These are phyloP conservation scores for Ectemnius continuus DNA, from an alignment of 2,888 invertebrate species.

Conservation along the genomic window DNA sequence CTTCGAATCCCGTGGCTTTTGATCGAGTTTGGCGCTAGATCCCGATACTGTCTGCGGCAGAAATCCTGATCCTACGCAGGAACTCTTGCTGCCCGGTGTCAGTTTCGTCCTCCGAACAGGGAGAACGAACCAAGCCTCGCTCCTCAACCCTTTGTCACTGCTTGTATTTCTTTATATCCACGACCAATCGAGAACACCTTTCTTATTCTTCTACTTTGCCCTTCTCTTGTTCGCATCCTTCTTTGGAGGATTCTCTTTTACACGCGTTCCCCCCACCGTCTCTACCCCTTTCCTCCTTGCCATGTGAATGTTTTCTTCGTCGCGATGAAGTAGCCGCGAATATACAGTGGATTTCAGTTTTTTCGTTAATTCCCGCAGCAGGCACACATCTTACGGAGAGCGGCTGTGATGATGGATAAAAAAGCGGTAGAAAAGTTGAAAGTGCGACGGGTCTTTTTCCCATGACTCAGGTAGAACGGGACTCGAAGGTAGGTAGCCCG, in stretches of 20 bases:
- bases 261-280: too few relatives aligned
- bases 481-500: slow-evolving; percentile 32
- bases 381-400: slow-evolving; percentile 25
- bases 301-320: slow-evolving; percentile 12
- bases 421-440: slow-evolving; percentile 52
- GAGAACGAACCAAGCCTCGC: slow-evolving; percentile 35
- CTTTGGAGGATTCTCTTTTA: not conserved
- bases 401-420: slow-evolving; percentile 29
- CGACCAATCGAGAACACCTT: slow-evolving; percentile 7
- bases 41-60: slow-evolving; percentile 71
- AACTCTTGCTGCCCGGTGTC: slow-evolving; percentile 66
- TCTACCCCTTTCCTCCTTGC: not conserved
- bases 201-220: slow-evolving; percentile 5
- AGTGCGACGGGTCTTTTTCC: slow-evolving; percentile 60
- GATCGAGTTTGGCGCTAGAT: slow-evolving; percentile 76
- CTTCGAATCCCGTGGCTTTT: slow-evolving; percentile 58
- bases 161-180: slow-evolving; percentile 4
- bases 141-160: slow-evolving; percentile 33
- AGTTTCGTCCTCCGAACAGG: slow-evolving; percentile 60
- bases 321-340: too few relatives aligned
- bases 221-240: not conserved
- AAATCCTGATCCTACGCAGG: slow-evolving; percentile 64
- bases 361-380: slow-evolving; percentile 43
- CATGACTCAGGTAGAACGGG: slow-evolving; percentile 62
- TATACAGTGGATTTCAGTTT: too few relatives aligned